A percentile compares a stretch with the other conserved stretches of the same genome.
Conservation (phyloP, 2,113 vertebrate genomes). For the Gopherus flavomarginatus region DNA sequence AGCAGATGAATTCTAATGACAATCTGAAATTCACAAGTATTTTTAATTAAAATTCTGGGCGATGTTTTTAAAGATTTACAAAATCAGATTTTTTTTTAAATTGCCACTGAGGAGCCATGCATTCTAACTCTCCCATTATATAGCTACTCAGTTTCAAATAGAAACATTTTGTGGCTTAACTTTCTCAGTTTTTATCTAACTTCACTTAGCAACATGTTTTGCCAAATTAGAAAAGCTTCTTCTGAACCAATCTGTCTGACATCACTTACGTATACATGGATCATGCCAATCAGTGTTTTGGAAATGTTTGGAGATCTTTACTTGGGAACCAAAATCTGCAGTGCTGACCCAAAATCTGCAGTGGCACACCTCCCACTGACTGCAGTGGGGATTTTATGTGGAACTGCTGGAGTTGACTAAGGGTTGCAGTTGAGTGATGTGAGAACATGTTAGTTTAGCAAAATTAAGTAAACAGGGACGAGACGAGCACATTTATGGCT, state of each 20-base stretch:
- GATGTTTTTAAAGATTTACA: conserved; percentile 30
- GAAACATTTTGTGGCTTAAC: not conserved
- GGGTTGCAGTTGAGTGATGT: not conserved
- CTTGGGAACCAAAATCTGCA: conserved; percentile 56
- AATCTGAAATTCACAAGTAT: conserved; percentile 11
- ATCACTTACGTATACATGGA: conserved; percentile 30
- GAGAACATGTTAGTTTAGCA: conserved; percentile 51
- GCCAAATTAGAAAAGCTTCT: conserved; percentile 60
- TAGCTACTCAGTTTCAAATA: not conserved
- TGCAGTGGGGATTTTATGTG: conserved; percentile 59
- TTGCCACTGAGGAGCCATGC: conserved; percentile 22
- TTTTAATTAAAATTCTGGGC: not conserved
- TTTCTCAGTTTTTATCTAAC: conserved; percentile 56
- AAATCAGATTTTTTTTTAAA: conserved; percentile 27
- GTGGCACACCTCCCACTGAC: conserved; percentile 31
- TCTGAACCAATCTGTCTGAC: conserved; percentile 66
- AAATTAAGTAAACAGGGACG: not conserved
- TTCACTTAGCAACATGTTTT: conserved; percentile 41
- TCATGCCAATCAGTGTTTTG: conserved; percentile 23
- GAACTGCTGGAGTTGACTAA: conserved; percentile 34
- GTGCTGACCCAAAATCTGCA: conserved; percentile 68
- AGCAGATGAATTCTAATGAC: conserved; percentile 1
- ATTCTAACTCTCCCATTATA: conserved; percentile 36
- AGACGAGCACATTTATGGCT: conserved; percentile 37
- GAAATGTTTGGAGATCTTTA: conserved; percentile 61